phyloP scores from a whole-genome alignment of 1,140 invertebrate genomes.

The Drosophila tani region DNA sequence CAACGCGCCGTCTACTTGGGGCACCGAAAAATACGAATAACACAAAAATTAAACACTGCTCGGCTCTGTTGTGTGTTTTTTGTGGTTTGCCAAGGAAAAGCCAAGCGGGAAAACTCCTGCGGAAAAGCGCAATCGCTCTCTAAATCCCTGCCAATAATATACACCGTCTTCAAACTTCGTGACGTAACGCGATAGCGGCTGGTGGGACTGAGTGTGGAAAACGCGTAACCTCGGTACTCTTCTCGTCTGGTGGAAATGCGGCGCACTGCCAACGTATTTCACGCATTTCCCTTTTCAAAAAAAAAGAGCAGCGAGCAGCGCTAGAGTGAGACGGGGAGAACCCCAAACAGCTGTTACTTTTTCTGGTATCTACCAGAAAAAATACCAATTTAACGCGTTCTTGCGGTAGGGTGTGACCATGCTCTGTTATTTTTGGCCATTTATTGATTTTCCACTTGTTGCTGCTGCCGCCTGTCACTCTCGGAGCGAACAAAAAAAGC shows the following conservation, averaged over 20 bases:
- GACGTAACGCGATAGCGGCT: conserved; percentile 40
- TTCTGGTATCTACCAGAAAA: conserved; percentile 1
- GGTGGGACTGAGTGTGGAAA: conserved; percentile 34
- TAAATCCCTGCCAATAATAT: conserved; percentile 1
- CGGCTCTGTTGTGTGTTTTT: background rate
- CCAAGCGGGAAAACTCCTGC: conserved; percentile 17
- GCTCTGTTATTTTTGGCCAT: background rate
- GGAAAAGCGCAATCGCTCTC: conserved; percentile 15
- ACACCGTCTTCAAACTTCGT: conserved; percentile 16
- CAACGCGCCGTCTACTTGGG: conserved; percentile 46
- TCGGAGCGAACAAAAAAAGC: conserved; percentile 8
- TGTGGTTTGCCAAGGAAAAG: background rate
- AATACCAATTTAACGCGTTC: conserved; percentile 24
- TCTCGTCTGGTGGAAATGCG: conserved; percentile 31
- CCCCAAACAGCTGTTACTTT: conserved; percentile 8
- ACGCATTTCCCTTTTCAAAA: conserved; percentile 42
- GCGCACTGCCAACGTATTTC: conserved; percentile 27
- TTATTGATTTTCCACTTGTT: conserved; percentile 48
- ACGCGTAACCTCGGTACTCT: conserved; percentile 27
- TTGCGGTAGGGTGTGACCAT: background rate
- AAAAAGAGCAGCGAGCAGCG: conserved; percentile 19
- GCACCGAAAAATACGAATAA: conserved; percentile 11
- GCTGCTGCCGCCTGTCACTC: conserved; percentile 20
- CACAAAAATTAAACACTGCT: conserved; percentile 6
- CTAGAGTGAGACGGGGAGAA: conserved; percentile 6